Conservation (phyloP, 2,888 invertebrate species). For the Callosobruchus maculatus region DNA sequence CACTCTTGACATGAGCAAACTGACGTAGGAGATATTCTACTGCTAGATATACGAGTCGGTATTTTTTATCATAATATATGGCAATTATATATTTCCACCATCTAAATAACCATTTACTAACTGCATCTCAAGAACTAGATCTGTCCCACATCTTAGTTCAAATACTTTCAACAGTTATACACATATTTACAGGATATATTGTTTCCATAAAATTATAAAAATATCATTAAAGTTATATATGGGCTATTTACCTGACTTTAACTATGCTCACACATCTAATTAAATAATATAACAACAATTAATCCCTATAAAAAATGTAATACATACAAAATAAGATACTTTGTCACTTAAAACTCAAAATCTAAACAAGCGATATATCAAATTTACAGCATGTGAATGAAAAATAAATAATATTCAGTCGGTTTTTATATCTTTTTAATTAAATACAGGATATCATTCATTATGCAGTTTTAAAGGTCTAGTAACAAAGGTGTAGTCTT, state of each 20-base stretch:
- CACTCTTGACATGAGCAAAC: too few species aligned
- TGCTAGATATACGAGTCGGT: too few species aligned
- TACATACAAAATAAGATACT: conserved; percentile 32
- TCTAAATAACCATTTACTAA: too few species aligned
- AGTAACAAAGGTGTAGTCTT: too few species aligned
- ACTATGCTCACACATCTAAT: conserved; percentile 1
- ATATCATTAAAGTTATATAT: background rate
- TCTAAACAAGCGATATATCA: conserved; percentile 6
- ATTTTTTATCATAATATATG: too few species aligned
- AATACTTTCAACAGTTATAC: background rate
- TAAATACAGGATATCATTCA: conserved; percentile 12
- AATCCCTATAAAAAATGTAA: conserved; percentile 6
- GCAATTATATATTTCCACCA: too few species aligned
- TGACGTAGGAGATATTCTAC: too few species aligned
- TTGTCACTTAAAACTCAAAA: conserved; percentile 25
- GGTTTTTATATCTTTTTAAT: conserved; percentile 15
- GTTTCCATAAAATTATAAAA: background rate
- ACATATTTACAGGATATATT: background rate
- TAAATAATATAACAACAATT: conserved; percentile 3
- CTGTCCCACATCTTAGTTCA: background rate
- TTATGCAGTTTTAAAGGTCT: too few species aligned
- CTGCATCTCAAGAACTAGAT: too few species aligned
- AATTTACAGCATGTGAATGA: conserved; percentile 11
- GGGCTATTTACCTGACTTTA: conserved; percentile 5
- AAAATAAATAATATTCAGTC: conserved; percentile 24